Percentiles rank a stretch among this genome's conserved stretches.
phyloP scores from a whole-genome alignment of 2,797 vertebrate genomes.

The Babyrousa celebensis region DNA sequence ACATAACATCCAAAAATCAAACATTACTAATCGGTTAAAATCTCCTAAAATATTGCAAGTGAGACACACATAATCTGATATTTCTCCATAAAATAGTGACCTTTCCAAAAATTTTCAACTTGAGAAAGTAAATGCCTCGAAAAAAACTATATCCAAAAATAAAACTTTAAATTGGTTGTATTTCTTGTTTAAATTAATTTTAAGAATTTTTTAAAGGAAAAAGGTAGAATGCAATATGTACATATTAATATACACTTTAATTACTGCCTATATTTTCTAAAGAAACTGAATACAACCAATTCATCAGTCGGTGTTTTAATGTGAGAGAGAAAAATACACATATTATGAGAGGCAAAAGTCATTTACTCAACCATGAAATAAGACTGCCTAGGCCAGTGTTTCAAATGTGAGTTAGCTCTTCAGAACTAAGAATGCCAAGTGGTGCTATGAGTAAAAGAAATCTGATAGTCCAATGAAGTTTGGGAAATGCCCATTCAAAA shows the following conservation, averaged over 20 bases:
- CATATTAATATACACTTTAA: neutral
- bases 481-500: neutral
- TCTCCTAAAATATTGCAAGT: neutral
- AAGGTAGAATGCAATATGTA: neutral
- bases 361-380: neutral
- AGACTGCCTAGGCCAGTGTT: neutral
- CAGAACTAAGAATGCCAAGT: neutral
- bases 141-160: neutral
- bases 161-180: constrained; percentile 23
- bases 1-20: neutral
- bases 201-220: constrained; percentile 24
- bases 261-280: neutral
- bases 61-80: constrained; percentile 69
- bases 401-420: neutral
- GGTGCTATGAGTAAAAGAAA: neutral
- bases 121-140: constrained; percentile 10
- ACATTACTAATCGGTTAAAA: neutral
- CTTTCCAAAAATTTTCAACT: constrained; percentile 59
- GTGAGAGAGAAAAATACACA: neutral
- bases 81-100: constrained; percentile 68
- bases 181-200: constrained; percentile 62
- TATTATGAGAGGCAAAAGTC: neutral
- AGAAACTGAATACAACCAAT: constrained; percentile 45
- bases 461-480: neutral
- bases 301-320: neutral